Base-by-base conservation (phyloP, 2,888 invertebrate genomes). In the Dryomyza anilis region DNA sequence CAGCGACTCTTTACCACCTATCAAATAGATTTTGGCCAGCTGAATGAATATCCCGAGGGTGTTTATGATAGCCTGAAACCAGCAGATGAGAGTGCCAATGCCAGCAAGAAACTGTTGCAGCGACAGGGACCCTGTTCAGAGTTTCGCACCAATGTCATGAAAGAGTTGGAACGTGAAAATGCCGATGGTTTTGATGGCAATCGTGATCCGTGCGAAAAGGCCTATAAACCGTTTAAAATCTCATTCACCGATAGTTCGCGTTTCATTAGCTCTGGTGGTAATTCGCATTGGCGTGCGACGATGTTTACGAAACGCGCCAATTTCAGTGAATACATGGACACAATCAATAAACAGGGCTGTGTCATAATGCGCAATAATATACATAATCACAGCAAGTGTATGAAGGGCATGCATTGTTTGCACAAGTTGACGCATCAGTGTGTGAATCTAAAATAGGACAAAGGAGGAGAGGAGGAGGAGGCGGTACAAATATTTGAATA, bases 1-100 rank as follows among this genome's bases (percentile, higher is more conserved):
- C 86, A 88, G 72, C 83, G 88, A 27, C 75, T 87, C 70, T 82
- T 82, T 46, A 84, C 86, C 6, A 88, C 88, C 0, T 89, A 89
- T 74, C 87, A 88, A 78, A 83, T 85, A 3, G 88, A 88, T 72
- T 88, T 78, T 70, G 83, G 86, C 19, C 72, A 73, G 33, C 71
- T 81, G 33, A 77, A 76, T 29, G 82, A 83, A 63, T 80, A 80
- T 69, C 79, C 81, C 0, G 76, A 78, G 36, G 80, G 81, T 4
- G 70, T 81, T 1, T 81, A 81, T 52, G 76, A 79, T 30, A 76
- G 76, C 53, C 69, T 78, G 23, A 75, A 74, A 63, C 62, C 68
- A 6, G 70, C 73, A 10, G 73, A 76, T 61, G 73, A 78, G 53
- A 67, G 71, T 6, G 68, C 73, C 6, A 70, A 72, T 53, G 58